Percentiles rank a stretch among this genome's conserved stretches.
Evolutionary conservation across 2,113 vertebrate genomes (phyloP).

Genomic region (Lophochroa leadbeateri): DNA sequence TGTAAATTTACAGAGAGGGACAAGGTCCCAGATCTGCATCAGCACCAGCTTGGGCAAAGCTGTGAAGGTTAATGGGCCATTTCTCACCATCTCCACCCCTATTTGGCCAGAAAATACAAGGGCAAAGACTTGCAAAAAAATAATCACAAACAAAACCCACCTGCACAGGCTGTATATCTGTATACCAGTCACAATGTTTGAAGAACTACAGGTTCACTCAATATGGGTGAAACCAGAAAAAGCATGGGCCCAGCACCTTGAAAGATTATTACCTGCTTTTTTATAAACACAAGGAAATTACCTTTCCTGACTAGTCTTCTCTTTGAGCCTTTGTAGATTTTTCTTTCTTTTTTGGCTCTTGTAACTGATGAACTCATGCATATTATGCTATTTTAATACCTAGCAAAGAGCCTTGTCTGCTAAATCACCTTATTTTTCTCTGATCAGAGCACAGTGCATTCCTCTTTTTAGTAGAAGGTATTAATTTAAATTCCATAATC

Average conservation of each 20-base stretch:
- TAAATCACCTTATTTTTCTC: slow-evolving; percentile 66
- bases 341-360: slow-evolving; percentile 17
- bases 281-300: background rate
- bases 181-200: background rate
- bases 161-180: background rate
- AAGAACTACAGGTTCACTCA: background rate
- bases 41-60: background rate
- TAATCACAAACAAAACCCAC: background rate
- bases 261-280: background rate
- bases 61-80: background rate
- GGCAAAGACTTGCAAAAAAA: background rate
- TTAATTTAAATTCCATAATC: slow-evolving; percentile 72
- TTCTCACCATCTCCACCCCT: background rate
- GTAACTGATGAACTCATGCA: slow-evolving; percentile 32
- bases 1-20: background rate
- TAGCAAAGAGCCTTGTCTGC: slow-evolving; percentile 52
- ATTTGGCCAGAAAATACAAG: background rate
- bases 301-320: background rate
- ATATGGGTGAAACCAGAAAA: background rate
- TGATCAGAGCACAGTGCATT: slow-evolving; percentile 35
- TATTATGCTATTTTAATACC: slow-evolving; percentile 57
- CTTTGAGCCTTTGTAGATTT: background rate
- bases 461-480: slow-evolving; percentile 60
- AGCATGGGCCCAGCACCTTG: background rate
- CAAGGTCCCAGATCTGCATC: background rate